Evolutionary conservation across 2,888 invertebrate species (phyloP).

Genomic region (Hecatera dysodea): DNA sequence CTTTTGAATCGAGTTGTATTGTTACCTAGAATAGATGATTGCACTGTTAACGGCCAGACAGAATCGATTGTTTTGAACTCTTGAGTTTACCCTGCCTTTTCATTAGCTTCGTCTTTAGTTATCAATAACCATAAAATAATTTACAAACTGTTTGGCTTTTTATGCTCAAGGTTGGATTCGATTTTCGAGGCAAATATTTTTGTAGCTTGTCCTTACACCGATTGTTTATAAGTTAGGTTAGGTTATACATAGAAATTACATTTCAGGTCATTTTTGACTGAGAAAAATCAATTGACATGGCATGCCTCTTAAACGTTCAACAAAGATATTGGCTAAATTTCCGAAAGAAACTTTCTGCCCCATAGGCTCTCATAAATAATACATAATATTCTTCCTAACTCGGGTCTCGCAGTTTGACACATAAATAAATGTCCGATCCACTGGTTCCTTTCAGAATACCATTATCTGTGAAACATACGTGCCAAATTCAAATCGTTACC

Average conservation of each 20-base stretch:
- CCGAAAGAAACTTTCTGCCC: constrained; percentile 11
- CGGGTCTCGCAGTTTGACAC: constrained; percentile 29
- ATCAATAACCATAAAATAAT: constrained; percentile 8
- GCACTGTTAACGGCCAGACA: constrained; percentile 11
- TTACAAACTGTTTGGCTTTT: constrained; percentile 1
- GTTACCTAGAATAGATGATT: constrained; percentile 4
- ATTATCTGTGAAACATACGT: constrained; percentile 65
- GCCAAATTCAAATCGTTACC: constrained; percentile 68
- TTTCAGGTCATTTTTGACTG: neutral
- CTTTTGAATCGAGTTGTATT: constrained; percentile 3
- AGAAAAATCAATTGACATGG: neutral
- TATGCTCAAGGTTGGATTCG: constrained; percentile 11
- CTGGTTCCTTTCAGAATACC: constrained; percentile 58
- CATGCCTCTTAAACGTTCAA: neutral
- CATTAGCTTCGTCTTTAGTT: constrained; percentile 20
- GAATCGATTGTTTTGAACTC: constrained; percentile 14
- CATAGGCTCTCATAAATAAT: constrained; percentile 3
- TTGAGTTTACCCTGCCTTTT: constrained; percentile 17
- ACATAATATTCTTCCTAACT: constrained; percentile 31
- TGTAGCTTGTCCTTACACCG: constrained; percentile 10
- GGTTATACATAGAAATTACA: neutral
- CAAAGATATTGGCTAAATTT: constrained; percentile 12
- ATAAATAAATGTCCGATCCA: constrained; percentile 59
- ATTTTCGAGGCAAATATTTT: constrained; percentile 36
- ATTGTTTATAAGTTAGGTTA: constrained; percentile 21